Conservation (phyloP, 1,140 invertebrate species). For the Coenobita brevimanus region DNA sequence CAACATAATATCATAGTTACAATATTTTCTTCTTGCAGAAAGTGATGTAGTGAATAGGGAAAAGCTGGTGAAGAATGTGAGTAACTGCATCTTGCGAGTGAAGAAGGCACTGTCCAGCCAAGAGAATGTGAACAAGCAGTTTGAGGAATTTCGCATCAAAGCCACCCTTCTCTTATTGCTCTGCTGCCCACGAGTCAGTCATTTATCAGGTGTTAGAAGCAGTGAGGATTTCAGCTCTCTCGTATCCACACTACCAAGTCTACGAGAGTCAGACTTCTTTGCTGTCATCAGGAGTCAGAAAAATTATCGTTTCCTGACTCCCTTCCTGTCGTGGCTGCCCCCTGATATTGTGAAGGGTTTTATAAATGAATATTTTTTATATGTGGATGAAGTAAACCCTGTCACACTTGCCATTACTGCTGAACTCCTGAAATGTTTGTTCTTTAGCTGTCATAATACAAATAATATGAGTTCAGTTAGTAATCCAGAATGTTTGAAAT, state of each 20-base stretch:
- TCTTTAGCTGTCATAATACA: background rate
- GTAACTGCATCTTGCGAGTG: conserved; percentile 27
- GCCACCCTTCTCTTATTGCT: conserved; percentile 27
- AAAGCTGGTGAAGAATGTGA: conserved; percentile 32
- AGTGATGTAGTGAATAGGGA: conserved; percentile 3
- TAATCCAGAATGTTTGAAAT: background rate
- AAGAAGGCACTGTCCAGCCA: conserved; percentile 4
- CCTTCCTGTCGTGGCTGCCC: conserved; percentile 32
- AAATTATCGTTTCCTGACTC: conserved; percentile 10
- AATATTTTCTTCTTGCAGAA: conserved; percentile 28
- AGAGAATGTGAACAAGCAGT: background rate
- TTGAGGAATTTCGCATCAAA: conserved; percentile 22
- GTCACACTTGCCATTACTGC: conserved; percentile 34
- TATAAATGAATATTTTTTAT: conserved; percentile 13
- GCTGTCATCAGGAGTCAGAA: conserved; percentile 44
- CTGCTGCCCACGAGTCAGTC: conserved; percentile 17
- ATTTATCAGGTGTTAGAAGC: conserved; percentile 2
- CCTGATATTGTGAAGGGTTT: background rate
- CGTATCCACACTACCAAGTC: conserved; percentile 13
- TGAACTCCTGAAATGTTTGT: conserved; percentile 33
- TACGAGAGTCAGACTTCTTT: conserved; percentile 28
- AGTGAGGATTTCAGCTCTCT: conserved; percentile 25
- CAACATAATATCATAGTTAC: too few relatives aligned
- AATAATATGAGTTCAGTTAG: background rate
- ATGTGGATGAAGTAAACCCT: conserved; percentile 32